phyloP scores from a whole-genome alignment of 2,113 vertebrate genomes.

The Enhydra lutris region DNA sequence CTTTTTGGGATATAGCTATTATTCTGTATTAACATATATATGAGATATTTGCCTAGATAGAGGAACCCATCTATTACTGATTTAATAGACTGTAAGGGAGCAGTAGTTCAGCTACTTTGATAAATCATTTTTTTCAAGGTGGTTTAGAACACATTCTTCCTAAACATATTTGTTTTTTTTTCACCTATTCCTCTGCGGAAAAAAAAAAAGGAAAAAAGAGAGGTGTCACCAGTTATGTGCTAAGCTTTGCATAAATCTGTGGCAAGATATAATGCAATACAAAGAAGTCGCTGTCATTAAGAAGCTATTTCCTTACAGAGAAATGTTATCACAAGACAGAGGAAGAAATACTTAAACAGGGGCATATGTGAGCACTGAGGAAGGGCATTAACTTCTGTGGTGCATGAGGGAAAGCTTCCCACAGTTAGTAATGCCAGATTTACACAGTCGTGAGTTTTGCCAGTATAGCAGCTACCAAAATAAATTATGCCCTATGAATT shows the following conservation, averaged over 20 bases:
- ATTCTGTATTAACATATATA: constrained; percentile 26
- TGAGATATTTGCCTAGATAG: background rate
- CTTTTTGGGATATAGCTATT: background rate
- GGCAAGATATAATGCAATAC: background rate
- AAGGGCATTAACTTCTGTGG: accelerated
- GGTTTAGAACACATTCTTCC: background rate
- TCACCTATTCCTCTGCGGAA: background rate
- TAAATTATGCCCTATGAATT: background rate
- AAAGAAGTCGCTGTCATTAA: background rate
- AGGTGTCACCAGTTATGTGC: background rate
- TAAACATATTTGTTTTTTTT: background rate
- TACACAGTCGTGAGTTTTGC: accelerated
- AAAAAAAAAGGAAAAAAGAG: background rate
- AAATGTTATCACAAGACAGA: background rate
- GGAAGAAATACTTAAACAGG: background rate
- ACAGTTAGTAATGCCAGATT: background rate
- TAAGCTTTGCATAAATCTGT: background rate
- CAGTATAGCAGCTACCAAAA: background rate
- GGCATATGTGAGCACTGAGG: background rate
- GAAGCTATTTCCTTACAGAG: background rate
- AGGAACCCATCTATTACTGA: background rate
- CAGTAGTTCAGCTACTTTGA: background rate
- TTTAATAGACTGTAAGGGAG: background rate
- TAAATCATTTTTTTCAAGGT: background rate
- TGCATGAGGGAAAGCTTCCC: background rate